Conservation (phyloP, 53 echinoderm and acorn worm genomes). For the Astropecten irregularis region DNA sequence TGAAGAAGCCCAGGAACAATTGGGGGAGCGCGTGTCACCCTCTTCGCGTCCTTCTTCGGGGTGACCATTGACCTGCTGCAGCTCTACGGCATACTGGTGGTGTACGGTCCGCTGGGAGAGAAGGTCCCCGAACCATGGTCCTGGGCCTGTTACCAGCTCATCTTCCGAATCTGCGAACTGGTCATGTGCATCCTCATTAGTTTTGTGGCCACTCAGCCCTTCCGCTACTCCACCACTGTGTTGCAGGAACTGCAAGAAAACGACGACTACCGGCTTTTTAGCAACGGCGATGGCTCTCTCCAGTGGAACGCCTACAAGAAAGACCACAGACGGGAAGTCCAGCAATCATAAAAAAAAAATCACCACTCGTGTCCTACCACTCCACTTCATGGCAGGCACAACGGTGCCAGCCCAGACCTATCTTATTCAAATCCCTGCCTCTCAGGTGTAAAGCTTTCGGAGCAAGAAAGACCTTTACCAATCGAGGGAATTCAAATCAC, state of each 20-base stretch:
- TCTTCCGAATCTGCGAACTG: constrained; percentile 86
- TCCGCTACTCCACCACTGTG: constrained; percentile 80
- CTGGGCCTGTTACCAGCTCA: constrained; percentile 90
- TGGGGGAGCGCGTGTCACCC: constrained; percentile 90
- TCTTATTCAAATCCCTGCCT: neutral
- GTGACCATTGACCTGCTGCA: constrained; percentile 77
- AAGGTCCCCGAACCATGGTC: constrained; percentile 92
- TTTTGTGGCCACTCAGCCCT: constrained; percentile 95
- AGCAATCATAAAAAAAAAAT: constrained; percentile 38
- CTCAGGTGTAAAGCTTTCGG: neutral
- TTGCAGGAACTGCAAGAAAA: constrained; percentile 35
- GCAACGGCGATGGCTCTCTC: neutral
- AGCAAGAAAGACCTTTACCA: neutral
- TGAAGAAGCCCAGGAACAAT: constrained; percentile 76
- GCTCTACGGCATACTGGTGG: constrained; percentile 90
- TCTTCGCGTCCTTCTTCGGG: constrained; percentile 81
- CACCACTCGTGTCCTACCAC: constrained; percentile 39
- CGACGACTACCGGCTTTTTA: constrained; percentile 5
- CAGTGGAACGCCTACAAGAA: neutral
- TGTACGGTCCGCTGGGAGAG: constrained; percentile 86
- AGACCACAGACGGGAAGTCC: neutral
- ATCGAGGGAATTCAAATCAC: too few species aligned
- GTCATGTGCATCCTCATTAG: constrained; percentile 94
- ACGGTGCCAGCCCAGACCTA: too few species aligned
- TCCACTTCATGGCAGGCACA: constrained; percentile 4